Evolutionary conservation across 2,888 invertebrate species (phyloP).

Genomic region (Cryptocheilus praepositus): DNA sequence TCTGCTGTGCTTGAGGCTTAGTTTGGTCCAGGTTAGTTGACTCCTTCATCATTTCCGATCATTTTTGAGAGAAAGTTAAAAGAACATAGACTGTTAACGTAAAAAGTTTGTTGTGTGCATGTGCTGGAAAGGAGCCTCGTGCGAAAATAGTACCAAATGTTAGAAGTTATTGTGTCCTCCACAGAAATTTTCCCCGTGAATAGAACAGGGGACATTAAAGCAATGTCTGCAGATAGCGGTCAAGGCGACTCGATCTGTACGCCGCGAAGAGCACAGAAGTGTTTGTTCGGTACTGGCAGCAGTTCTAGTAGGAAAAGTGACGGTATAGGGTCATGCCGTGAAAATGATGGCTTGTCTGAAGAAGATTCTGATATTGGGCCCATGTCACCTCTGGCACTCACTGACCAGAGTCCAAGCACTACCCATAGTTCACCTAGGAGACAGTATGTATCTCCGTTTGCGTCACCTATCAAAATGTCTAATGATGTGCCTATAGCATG

Average conservation of each 20-base stretch:
- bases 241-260: conserved; percentile 54
- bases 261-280: conserved; percentile 57
- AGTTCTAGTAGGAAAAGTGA: conserved; percentile 58
- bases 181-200: too few relatives aligned
- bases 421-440: conserved; percentile 59
- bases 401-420: conserved; percentile 52
- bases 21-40: too few relatives aligned
- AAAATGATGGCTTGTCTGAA: conserved; percentile 47
- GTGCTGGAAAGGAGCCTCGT: too few relatives aligned
- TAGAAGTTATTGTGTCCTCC: too few relatives aligned
- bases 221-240: conserved; percentile 52
- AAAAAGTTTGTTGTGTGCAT: too few relatives aligned
- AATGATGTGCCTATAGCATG: conserved; percentile 37
- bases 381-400: conserved; percentile 65
- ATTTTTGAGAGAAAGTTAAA: too few relatives aligned
- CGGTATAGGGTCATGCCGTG: conserved; percentile 37
- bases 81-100: too few relatives aligned
- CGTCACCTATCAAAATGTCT: conserved; percentile 48
- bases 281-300: conserved; percentile 48
- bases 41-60: too few relatives aligned
- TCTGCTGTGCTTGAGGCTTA: too few relatives aligned
- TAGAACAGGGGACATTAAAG: too few relatives aligned
- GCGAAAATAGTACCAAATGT: too few relatives aligned
- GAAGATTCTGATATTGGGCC: conserved; percentile 69
- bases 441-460: conserved; percentile 57